Base-by-base conservation (phyloP, 2,113 vertebrate genomes). In the Sebastes schlegelii region DNA sequence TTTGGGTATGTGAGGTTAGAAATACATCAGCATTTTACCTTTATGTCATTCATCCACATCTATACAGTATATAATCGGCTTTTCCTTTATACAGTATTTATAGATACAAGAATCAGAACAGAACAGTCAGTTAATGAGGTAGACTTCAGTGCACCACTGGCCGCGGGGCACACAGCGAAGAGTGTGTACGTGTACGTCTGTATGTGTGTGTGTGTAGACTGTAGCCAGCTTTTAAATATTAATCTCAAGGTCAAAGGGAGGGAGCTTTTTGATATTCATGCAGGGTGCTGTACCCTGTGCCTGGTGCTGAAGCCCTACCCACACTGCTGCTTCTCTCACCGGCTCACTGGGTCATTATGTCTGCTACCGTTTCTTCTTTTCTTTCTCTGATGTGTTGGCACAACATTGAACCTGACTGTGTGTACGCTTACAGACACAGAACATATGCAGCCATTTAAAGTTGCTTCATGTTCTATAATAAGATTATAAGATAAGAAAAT, bases 171-270 rank as follows among this genome's bases (percentile, higher is more conserved):
- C 78, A 76, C 77, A 61, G 67, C 71, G 72, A 86, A 76, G 62
- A 10, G 69, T 58, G 69, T 58, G 69, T 70, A 8, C n/a, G 67
- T 54, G 67, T 17, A 12, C 2, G 57, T 40, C 51, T 54, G 74
- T 57, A 70, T 83, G 70, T 72, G 62, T 68, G 49, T 73, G 49
- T 64, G 65, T 68, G 23, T 51, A 86, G 79, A 88, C 66, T 85
- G 88, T 78, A 89, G 91, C 88, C 85, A 80, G 90, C 83, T 92
- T 94, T 95, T 94, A 95, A 95, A 94, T 94, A 94, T 95, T 95
- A 90, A 95, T 94, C 91, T 94, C 91, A 95, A 95, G 93, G 95
- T 95, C 93, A 95, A 92, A 95, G 91, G 86, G 80, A 95, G 85
- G 82, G 87, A 92, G 93, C 90, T 89, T 95, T 94, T 94, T 95